Evolutionary conservation across 2,797 vertebrate species (phyloP), one percentile per base, ranked within the genome.

Genomic region (Manis pentadactyla): DNA sequence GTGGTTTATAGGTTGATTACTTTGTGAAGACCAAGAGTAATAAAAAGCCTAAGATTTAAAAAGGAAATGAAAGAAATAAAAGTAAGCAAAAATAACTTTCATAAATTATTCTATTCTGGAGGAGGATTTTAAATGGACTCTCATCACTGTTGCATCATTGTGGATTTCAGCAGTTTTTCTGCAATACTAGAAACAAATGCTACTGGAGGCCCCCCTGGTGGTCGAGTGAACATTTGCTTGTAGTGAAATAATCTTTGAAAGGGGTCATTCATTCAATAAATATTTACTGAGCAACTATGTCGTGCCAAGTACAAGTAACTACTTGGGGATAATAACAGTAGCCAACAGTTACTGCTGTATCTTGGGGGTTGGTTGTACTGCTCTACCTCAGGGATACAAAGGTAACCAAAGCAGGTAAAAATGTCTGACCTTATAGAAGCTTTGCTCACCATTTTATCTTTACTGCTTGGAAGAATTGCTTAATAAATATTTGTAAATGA

Each of bases 131-230:
- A 92, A 79, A 91, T 13, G 7, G 27, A 77, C 6, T 82, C 8
- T 95, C 12, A 53, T 27, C 53, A 61, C n/a, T 31, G 57, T 7
- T 86, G 53, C 15, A 74, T 77, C 51, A 53, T 2, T 86, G 34
- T 39, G 53, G 71, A 94, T 73, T 88, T 96, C 53, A 78, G 75
- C 19, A 29, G 27, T 34, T 92, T 75, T 55, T 74, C n/a, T 78
- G 51, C 63, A 86, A n/a, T 53, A 51, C 53, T 25, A 64, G 25
- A 61, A 86, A 95, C 57, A 91, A 79, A 55, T 61, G 75, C 39
- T 85, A 42, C 75, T 55, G 59, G 82, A 96, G 77, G 68, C 37
- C 87, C 92, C 93, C 51, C 93, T 92, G 79, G 81, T 94, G 95
- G 93, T 37, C 90, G 46, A 57, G 23, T 27, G 87, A 87, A 88